phyloP scores from a whole-genome alignment of 2,888 invertebrate genomes.

The Strigamia transsilvanica region DNA sequence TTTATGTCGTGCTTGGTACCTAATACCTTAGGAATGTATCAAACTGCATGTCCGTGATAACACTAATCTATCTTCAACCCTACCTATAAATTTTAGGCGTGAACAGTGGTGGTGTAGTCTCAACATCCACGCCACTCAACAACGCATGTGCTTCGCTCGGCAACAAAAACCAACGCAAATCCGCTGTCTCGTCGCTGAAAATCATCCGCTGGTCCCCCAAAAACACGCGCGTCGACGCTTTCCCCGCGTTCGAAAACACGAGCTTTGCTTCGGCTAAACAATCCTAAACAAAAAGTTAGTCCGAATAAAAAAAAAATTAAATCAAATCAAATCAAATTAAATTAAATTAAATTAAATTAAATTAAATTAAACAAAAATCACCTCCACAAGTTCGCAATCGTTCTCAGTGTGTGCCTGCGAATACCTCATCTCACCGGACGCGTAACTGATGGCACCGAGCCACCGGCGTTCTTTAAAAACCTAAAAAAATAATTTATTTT shows the following conservation, averaged over 20 bases:
- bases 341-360: background rate
- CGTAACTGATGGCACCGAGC: constrained; percentile 78
- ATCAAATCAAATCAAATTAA: background rate
- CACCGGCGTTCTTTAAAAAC: constrained; percentile 83
- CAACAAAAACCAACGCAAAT: constrained; percentile 86
- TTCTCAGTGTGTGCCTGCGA: constrained; percentile 69
- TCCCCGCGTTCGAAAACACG: constrained; percentile 75
- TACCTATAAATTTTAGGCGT: constrained; percentile 43
- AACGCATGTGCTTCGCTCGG: constrained; percentile 86
- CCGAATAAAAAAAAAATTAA: background rate
- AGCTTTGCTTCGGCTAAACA: constrained; percentile 81
- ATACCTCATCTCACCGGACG: constrained; percentile 79
- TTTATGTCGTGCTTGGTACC: no score
- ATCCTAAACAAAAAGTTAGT: constrained; percentile 68
- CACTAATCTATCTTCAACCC: background rate
- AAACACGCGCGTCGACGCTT: constrained; percentile 71
- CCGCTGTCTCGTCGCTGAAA: constrained; percentile 75
- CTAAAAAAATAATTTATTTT: constrained; percentile 59
- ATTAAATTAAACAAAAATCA: background rate
- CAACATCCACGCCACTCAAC: constrained; percentile 61
- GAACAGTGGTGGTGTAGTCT: background rate
- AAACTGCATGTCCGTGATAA: no score
- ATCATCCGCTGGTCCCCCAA: constrained; percentile 77
- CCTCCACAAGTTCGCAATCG: background rate
- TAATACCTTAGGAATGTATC: no score